These are phyloP conservation scores for Nomada hirtipes DNA, from an alignment of 2,888 invertebrate genomes.

Conservation along the genomic window DNA sequence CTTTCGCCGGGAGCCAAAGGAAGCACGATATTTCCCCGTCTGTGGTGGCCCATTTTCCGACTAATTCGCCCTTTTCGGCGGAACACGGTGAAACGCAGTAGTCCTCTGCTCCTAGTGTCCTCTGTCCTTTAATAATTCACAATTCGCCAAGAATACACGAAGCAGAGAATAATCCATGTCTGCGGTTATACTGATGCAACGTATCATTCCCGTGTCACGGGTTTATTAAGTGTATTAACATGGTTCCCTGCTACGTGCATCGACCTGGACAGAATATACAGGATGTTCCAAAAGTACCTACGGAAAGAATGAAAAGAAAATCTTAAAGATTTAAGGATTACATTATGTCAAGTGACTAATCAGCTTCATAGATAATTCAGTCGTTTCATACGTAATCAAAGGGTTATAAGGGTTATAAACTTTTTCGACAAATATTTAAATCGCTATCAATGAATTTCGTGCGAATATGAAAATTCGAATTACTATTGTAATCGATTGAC, in stretches of 20 bases:
- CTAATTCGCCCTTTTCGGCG: slow-evolving; percentile 17
- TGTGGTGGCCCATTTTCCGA: neutral
- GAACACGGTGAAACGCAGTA: slow-evolving; percentile 9
- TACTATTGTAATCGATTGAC: no score
- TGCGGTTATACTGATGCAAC: slow-evolving; percentile 31
- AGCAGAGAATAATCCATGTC: slow-evolving; percentile 17
- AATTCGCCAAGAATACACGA: slow-evolving; percentile 36
- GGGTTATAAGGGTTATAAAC: no score
- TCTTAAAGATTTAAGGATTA: no score
- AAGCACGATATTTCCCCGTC: slow-evolving; percentile 14
- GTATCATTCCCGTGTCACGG: slow-evolving; percentile 57
- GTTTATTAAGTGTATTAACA: slow-evolving; percentile 64
- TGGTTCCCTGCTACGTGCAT: slow-evolving; percentile 14
- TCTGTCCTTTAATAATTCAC: slow-evolving; percentile 42
- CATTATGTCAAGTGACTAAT: no score
- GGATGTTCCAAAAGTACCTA: neutral
- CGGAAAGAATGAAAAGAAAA: no score
- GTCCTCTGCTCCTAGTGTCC: neutral
- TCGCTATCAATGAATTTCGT: no score
- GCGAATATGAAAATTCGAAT: no score
- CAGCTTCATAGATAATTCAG: no score
- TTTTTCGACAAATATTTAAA: no score
- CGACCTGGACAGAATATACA: slow-evolving; percentile 45
- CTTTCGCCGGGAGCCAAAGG: neutral
- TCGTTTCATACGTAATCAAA: no score